Conservation (phyloP, 2,888 invertebrate genomes). For the Epinotia nisella region DNA sequence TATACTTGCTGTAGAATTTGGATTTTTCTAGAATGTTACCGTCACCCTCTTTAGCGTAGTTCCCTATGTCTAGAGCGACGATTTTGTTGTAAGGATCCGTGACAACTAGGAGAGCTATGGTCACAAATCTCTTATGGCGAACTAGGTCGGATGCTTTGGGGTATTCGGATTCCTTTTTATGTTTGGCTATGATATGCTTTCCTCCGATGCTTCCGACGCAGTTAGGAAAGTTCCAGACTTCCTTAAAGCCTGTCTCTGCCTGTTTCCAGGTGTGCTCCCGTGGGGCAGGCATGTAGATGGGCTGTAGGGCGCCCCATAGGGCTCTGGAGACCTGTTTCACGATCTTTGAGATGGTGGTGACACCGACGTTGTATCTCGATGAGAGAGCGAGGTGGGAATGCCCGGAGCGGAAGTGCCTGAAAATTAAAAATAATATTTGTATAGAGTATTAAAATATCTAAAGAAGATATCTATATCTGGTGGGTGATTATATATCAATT, state of each 20-base stretch:
- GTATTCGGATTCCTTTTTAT: not conserved
- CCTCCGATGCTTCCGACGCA: slow-evolving; percentile 31
- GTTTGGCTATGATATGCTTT: slow-evolving; percentile 12
- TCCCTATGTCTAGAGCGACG: slow-evolving; percentile 15
- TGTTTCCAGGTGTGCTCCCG: slow-evolving; percentile 2
- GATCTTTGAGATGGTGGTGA: not conserved
- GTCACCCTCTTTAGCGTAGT: slow-evolving; percentile 3
- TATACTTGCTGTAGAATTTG: slow-evolving; percentile 10
- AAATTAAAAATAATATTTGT: slow-evolving; percentile 8
- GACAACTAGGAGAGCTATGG: slow-evolving; percentile 1
- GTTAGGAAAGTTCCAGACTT: slow-evolving; percentile 3
- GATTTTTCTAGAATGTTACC: slow-evolving; percentile 14
- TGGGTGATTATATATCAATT: too few species aligned
- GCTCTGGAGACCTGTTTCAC: slow-evolving; percentile 12
- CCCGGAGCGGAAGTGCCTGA: slow-evolving; percentile 26
- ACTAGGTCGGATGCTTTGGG: not conserved
- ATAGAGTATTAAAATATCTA: not conserved
- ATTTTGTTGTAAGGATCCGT: slow-evolving; percentile 25
- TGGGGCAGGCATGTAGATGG: slow-evolving; percentile 19
- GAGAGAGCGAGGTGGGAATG: not conserved
- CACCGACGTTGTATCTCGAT: not conserved
- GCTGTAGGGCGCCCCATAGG: slow-evolving; percentile 30
- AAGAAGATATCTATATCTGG: too few species aligned
- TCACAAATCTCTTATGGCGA: slow-evolving; percentile 7
- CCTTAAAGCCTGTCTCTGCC: not conserved